A percentile compares a stretch with the other conserved stretches of the same genome.
These are phyloP conservation scores for Acronicta alni DNA, from an alignment of 2,888 invertebrate species.

Conservation along the genomic window DNA sequence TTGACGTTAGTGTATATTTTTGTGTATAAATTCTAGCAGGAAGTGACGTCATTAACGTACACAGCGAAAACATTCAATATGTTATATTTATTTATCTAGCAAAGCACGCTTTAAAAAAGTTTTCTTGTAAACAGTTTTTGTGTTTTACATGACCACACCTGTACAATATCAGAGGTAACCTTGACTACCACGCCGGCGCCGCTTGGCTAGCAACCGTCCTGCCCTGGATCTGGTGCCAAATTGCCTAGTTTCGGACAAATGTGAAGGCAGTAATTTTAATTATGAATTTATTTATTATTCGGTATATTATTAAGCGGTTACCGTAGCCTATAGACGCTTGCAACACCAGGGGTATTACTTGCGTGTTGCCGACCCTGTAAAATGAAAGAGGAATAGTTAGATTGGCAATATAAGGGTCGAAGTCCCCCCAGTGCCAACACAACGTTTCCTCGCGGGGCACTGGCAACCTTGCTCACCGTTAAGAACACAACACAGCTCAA, in stretches of 20 bases:
- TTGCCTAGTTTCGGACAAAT: slow-evolving; percentile 9
- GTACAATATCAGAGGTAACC: slow-evolving; percentile 24
- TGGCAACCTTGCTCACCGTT: no score
- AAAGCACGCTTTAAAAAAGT: not conserved
- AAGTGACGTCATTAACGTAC: not conserved
- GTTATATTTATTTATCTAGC: slow-evolving; percentile 9
- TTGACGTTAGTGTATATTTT: not conserved
- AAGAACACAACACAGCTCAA: no score
- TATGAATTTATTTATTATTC: no score
- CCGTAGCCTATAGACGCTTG: no score
- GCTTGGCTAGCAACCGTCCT: slow-evolving; percentile 21
- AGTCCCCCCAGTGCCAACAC: no score
- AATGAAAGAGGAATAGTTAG: no score
- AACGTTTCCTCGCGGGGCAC: no score
- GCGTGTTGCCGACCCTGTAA: no score
- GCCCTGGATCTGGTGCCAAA: slow-evolving; percentile 15
- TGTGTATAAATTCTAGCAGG: not conserved
- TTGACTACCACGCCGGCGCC: slow-evolving; percentile 25
- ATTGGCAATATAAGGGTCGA: no score
- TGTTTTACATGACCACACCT: slow-evolving; percentile 22
- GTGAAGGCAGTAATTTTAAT: not conserved
- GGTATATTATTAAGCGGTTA: no score
- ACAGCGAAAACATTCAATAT: not conserved
- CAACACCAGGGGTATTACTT: no score
- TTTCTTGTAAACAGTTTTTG: slow-evolving; percentile 9